Conservation (phyloP, 2,797 vertebrate genomes). For the Mallotus villosus region DNA sequence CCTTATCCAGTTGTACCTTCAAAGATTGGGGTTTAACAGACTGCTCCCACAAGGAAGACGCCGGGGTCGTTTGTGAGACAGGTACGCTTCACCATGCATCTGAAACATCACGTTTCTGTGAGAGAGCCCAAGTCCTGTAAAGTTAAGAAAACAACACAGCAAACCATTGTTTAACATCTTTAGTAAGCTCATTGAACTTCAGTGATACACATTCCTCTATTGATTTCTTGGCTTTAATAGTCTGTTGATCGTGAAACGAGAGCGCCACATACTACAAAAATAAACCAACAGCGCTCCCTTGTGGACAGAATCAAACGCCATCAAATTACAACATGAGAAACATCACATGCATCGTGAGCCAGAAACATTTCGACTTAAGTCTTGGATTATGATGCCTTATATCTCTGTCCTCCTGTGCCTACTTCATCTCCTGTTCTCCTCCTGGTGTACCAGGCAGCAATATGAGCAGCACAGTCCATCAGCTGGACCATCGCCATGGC, state of each 20-base stretch:
- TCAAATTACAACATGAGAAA: no score
- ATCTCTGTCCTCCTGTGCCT: neutral
- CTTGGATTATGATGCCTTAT: neutral
- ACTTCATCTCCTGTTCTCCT: neutral
- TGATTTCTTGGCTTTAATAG: no score
- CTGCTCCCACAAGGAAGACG: conserved; percentile 76
- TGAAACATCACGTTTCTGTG: neutral
- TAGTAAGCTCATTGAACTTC: no score
- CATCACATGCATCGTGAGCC: no score
- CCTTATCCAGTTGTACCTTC: conserved; percentile 61
- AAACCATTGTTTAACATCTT: no score
- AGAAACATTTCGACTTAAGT: neutral
- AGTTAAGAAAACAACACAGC: no score
- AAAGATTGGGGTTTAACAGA: conserved; percentile 69
- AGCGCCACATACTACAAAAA: no score
- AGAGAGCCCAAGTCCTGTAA: neutral
- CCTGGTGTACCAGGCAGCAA: neutral
- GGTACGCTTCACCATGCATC: conserved; percentile 41
- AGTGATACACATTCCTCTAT: no score
- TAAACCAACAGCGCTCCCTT: no score
- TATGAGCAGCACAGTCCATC: neutral
- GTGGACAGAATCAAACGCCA: no score
- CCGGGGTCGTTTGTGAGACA: conserved; percentile 66
- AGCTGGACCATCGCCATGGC: conserved; percentile 20
- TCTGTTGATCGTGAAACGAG: no score